Base-by-base conservation (phyloP, 2,113 vertebrate species). In the Erythrocercus mccallii region DNA sequence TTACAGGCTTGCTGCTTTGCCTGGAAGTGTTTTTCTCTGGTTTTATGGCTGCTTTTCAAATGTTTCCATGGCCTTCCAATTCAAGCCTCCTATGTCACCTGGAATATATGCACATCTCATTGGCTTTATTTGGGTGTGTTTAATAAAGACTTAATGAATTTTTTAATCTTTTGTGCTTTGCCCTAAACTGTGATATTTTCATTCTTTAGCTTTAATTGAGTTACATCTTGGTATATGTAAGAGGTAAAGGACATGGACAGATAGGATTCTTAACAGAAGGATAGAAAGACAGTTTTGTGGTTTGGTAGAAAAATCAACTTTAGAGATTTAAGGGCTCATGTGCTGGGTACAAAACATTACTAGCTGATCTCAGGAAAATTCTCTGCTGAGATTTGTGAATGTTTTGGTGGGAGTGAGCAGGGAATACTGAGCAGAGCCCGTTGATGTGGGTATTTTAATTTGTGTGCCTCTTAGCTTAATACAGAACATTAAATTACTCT, bases 401-500 rank as follows among this genome's bases (percentile, higher is more conserved):
- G 14, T 90, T 92, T 91, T 70, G 73, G 84, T 81, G 50, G 37
- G 37, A 91, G 24, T 70, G 65, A 84, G 42, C 57, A 85, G 79
- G 38, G 78, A 82, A 87, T 87, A 76, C 62, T 60, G 54, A 91
- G 64, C 66, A 54, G 73, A 87, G 58, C 51, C 87, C 54, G 58
- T 25, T 88, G 81, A 83, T 66, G 50, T 69, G 78, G 45, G 33
- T 81, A 76, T 92, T 91, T 92, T 83, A 90, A 93, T 92, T 85
- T 8, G 0, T 81, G 64, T 64, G 64, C 61, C 44, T 90, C 91
- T 90, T 51, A 86, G 80, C 82, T 94, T 94, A 92, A 92, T 60
- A 92, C 38, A 90, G 79, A 94, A 90, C 68, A 81, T 86, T 80
- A 86, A 88, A 92, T 96, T 88, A 85, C 38, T 88, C 77, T 82